Conservation (phyloP, 2,888 invertebrate genomes). For the Oxyscelio sp. region DNA sequence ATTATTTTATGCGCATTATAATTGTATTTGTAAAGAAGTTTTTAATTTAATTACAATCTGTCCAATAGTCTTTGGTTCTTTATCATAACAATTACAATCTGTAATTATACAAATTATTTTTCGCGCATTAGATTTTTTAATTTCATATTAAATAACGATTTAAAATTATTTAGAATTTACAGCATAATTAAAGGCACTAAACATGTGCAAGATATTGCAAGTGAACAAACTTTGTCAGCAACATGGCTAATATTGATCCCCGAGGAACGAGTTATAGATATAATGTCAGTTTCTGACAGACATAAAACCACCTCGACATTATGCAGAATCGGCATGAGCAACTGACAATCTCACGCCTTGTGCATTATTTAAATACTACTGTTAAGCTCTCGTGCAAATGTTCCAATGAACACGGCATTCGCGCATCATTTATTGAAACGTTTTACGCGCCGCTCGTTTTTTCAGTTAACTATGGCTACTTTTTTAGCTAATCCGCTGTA, state of each 20-base stretch:
- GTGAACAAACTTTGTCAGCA: slow-evolving; percentile 52
- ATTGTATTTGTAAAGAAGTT: too few species aligned
- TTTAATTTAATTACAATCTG: too few species aligned
- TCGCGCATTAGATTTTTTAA: too few species aligned
- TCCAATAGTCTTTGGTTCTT: too few species aligned
- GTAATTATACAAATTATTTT: too few species aligned
- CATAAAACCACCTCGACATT: slow-evolving; percentile 52
- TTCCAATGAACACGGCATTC: not conserved
- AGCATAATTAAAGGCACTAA: slow-evolving; percentile 31
- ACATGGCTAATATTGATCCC: slow-evolving; percentile 61
- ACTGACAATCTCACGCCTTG: slow-evolving; percentile 44
- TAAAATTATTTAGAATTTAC: slow-evolving; percentile 21
- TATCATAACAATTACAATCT: too few species aligned
- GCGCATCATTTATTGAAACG: slow-evolving; percentile 13
- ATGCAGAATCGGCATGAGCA: slow-evolving; percentile 39
- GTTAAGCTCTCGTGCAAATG: slow-evolving; percentile 18
- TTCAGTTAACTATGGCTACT: not conserved
- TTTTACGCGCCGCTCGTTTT: slow-evolving; percentile 1
- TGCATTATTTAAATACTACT: slow-evolving; percentile 24
- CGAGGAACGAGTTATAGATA: slow-evolving; percentile 52
- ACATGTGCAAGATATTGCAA: slow-evolving; percentile 40
- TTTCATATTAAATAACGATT: too few species aligned
- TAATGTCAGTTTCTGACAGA: slow-evolving; percentile 45
- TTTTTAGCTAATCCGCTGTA: not conserved
- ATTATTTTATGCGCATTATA: too few species aligned